Base-by-base conservation (phyloP, 2,888 invertebrate species). In the Sepiola atlantica region DNA sequence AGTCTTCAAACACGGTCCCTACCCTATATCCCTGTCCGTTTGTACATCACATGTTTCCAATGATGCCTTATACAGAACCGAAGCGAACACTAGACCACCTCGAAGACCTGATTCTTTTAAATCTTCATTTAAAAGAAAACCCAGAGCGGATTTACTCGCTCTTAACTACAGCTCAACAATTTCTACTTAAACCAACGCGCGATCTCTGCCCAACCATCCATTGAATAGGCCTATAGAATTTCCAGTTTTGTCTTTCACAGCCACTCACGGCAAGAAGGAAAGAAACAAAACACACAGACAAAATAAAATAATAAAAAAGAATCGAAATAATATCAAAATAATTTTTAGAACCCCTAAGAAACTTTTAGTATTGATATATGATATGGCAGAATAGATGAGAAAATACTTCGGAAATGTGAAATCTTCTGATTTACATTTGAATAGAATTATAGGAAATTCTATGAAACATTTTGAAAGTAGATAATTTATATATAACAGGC, bases 1-100 rank as follows among this genome's bases (percentile, higher is more conserved):
- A 45, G 45, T 45, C 8, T 45, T 45, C 45, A 45, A 45, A 45
- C 45, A 45, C 4, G 45, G 45, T 8, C 45, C 45, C 45, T 45
- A 4, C 45, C 45, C 45, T 45, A 45, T 8, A 45, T 45, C 45
- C 45, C 8, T 45, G 45, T 45, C 45, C 45, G 45, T 45, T 45
- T n/a, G n/a, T n/a, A n/a, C 77, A 77, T 77, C 77, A 77, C 32
- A 77, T 77, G 77, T n/a, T 77, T 77, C 77, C 32, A 77, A n/a
- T 77, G 77, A 77, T 77, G n/a, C 18, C n/a, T 77, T 77, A 77
- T 77, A n/a, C 77, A 77, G 77, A 77, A 77, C n/a, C 77, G n/a
- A n/a, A 77, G n/a, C n/a, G 1, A 61, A 61, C n/a, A 77, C 4
- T 8, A 77, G 77, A 77, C 77, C 77, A 77, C 77, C 77, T 77